These are phyloP conservation scores for Pristionchus japonicus DNA, from an alignment of 2,888 invertebrate genomes.

Conservation along the genomic window DNA sequence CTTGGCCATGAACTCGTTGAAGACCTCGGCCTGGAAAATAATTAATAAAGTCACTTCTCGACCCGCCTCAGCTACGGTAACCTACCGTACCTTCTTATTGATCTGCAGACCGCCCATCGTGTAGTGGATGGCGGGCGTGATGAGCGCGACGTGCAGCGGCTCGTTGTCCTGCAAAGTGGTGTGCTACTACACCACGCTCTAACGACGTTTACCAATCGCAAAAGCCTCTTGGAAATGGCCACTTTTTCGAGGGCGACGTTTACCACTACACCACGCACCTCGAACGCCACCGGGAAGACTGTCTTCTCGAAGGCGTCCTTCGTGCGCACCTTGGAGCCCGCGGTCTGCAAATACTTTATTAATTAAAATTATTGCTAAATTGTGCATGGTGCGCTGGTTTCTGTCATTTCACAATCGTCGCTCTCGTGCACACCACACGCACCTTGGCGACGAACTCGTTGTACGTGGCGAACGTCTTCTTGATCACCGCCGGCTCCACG, in stretches of 20 bases:
- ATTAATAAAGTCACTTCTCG: not conserved
- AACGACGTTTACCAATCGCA: not conserved
- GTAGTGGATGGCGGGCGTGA: conserved; percentile 74
- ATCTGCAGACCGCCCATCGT: conserved; percentile 75
- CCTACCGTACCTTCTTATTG: conserved; percentile 55
- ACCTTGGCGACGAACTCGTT: conserved; percentile 56
- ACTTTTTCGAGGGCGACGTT: not conserved
- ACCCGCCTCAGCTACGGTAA: not conserved
- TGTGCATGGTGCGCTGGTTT: not conserved
- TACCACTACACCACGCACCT: not conserved
- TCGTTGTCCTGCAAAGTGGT: conserved; percentile 50
- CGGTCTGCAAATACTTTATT: not conserved
- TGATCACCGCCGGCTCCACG: conserved; percentile 53
- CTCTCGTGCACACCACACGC: not conserved
- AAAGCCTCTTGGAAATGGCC: conserved; percentile 23
- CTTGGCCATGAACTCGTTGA: conserved; percentile 65
- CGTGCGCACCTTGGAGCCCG: conserved; percentile 48
- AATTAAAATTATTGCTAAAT: not conserved
- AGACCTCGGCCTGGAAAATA: conserved; percentile 60
- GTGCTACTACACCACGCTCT: not conserved
- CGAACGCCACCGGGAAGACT: conserved; percentile 58
- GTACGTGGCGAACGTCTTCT: conserved; percentile 63
- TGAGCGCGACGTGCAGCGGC: conserved; percentile 69
- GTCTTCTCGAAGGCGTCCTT: conserved; percentile 63
- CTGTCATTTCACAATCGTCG: not conserved